A percentile compares a stretch with the other conserved stretches of the same genome.
phyloP scores from a whole-genome alignment of 2,113 vertebrate genomes.

The Cavia aperea region DNA sequence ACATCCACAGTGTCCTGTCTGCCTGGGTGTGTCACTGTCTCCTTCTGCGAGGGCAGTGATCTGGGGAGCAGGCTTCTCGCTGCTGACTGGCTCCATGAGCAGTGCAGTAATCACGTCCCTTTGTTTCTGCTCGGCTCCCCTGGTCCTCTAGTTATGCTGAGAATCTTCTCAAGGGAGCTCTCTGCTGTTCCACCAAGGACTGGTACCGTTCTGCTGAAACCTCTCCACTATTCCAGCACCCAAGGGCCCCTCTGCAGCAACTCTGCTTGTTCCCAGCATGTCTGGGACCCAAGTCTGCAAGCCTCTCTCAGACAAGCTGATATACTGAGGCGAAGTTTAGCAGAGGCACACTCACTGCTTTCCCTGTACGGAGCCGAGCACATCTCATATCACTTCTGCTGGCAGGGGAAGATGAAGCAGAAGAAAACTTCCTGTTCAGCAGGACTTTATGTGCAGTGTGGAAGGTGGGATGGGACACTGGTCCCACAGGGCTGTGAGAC shows the following conservation, averaged over 20 bases:
- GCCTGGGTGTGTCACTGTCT: too few species aligned
- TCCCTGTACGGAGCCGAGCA: background rate
- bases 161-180: background rate
- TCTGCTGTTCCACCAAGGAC: background rate
- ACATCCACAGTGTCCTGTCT: background rate
- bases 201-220: accelerated
- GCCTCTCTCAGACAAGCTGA: background rate
- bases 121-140: background rate
- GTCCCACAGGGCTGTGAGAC: background rate
- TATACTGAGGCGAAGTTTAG: conserved; percentile 46
- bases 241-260: background rate
- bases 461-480: background rate
- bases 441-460: background rate
- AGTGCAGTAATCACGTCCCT: background rate
- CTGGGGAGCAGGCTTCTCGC: background rate
- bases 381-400: background rate
- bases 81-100: background rate
- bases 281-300: background rate
- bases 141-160: background rate
- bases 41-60: background rate
- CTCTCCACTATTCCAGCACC: background rate
- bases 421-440: background rate
- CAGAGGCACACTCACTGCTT: background rate
- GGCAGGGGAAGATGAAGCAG: background rate
- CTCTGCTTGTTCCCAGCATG: background rate